A percentile compares a stretch with the other conserved stretches of the same genome.
These are phyloP conservation scores for Mayetiola destructor DNA, from an alignment of 2,888 invertebrate genomes.

Conservation along the genomic window DNA sequence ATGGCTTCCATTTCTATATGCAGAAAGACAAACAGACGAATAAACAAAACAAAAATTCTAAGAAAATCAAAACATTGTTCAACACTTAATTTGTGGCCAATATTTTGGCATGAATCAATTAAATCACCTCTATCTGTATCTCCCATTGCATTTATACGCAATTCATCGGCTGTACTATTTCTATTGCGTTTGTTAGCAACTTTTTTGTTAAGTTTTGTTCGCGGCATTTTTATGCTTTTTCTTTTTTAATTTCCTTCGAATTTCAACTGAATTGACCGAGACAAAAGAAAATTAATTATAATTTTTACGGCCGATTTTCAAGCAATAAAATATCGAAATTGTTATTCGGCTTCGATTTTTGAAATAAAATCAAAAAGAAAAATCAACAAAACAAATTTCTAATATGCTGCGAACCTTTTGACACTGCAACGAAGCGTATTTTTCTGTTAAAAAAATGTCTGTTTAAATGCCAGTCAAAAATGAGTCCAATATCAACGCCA, in stretches of 20 bases:
- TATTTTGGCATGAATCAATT: neutral
- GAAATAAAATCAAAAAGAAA: too few relatives aligned
- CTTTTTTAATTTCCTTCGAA: neutral
- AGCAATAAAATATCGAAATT: too few relatives aligned
- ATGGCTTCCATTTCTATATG: conserved; percentile 4
- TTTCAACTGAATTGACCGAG: too few relatives aligned
- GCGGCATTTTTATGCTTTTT: neutral
- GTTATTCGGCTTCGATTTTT: too few relatives aligned
- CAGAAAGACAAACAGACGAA: neutral
- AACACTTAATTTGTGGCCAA: neutral
- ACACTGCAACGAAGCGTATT: too few relatives aligned
- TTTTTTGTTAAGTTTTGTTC: conserved; percentile 8
- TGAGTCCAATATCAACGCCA: too few relatives aligned
- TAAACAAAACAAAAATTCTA: neutral
- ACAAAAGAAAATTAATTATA: too few relatives aligned
- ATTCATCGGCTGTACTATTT: neutral
- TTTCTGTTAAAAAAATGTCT: too few relatives aligned
- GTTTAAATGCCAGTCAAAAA: too few relatives aligned
- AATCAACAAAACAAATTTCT: too few relatives aligned
- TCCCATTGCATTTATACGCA: neutral
- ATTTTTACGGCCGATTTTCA: too few relatives aligned
- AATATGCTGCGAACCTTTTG: too few relatives aligned
- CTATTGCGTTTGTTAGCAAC: neutral
- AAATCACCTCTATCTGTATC: neutral
- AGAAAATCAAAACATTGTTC: neutral